phyloP scores from a whole-genome alignment of 92 coral and sea anemone genomes.

The Galaxea fascicularis region DNA sequence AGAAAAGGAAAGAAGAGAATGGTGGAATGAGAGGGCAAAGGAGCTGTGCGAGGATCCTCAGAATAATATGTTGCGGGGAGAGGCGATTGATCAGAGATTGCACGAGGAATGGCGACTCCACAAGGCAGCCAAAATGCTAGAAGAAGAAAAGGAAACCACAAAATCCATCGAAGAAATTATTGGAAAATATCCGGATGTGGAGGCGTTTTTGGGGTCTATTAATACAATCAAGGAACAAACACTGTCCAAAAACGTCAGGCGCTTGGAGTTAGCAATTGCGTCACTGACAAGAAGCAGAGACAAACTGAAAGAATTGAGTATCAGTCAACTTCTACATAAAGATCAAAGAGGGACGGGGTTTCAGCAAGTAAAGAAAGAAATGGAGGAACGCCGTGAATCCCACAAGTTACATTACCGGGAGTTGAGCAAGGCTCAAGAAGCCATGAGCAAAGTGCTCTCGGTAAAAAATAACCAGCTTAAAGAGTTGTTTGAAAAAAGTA shows the following conservation, averaged over 20 bases:
- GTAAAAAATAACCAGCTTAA: slow-evolving; percentile 10
- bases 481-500: slow-evolving; percentile 9
- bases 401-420: slow-evolving; percentile 36
- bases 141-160: slow-evolving; percentile 37
- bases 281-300: slow-evolving; percentile 50
- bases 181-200: slow-evolving; percentile 38
- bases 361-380: slow-evolving; percentile 9
- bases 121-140: slow-evolving; percentile 40
- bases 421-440: slow-evolving; percentile 34
- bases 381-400: slow-evolving; percentile 17
- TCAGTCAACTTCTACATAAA: slow-evolving; percentile 4
- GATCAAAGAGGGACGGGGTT: slow-evolving; percentile 17
- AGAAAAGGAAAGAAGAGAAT: slow-evolving; percentile 56
- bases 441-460: slow-evolving; percentile 32
- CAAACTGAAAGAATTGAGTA: slow-evolving; percentile 16
- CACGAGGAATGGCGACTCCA: slow-evolving; percentile 63
- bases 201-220: not conserved
- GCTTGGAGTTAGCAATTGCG: slow-evolving; percentile 34
- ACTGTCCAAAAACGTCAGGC: slow-evolving; percentile 29
- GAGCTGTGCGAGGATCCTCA: slow-evolving; percentile 44
- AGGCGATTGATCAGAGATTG: slow-evolving; percentile 51
- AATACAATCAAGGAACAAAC: slow-evolving; percentile 44
- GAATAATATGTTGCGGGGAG: slow-evolving; percentile 22
- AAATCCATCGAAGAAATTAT: slow-evolving; percentile 28
- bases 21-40: slow-evolving; percentile 64